Base-by-base conservation (phyloP, 2,888 invertebrate genomes). In the Antheraea yamamai region DNA sequence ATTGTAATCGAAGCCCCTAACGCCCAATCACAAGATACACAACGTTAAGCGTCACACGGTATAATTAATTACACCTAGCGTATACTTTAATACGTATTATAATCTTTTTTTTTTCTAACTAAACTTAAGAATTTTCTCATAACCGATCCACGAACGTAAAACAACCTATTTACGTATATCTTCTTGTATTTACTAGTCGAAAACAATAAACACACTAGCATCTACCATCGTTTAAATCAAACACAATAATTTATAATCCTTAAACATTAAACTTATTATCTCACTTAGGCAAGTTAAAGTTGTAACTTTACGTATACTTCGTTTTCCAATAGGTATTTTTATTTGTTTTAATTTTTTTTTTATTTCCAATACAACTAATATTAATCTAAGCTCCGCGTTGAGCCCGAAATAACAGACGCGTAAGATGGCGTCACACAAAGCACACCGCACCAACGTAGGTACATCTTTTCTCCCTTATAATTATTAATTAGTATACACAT, bases 281-380 rank as follows among this genome's bases (percentile, higher is more conserved):
- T 94, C 94, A 95, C 94, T 94, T 94, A 94, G 94, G 94, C 94
- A 94, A 95, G 93, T 94, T 94, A 94, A 94, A 94, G 93, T 93
- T 93, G 93, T 93, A 87, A 92, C 89, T 91, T 94, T 93, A 94
- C 95, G 95, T 95, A 95, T 95, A 95, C 95, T 91, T 94, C 94
- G 93, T 93, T 94, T 93, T 93, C 92, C 87, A 93, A 92, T 93
- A 92, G 91, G 90, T 86, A 92, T 90, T 91, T 91, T 86, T 86
- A 89, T 90, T 84, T 82, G 81, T 83, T 81, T 55, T 55, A 20
- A 81, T 79, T 78, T 77, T 79, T 76, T 80, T 72, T 58, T 61
- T 64, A 68, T 68, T 35, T 20, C 20, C 20, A 39, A 64, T 64
- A 64, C 64, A 64, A 26, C 64, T 64, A 64, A 64, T 26, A 26